A percentile compares a stretch with the other conserved stretches of the same genome.
Evolutionary conservation across 2,797 vertebrate species (phyloP).

Genomic region (Erethizon dorsatum): DNA sequence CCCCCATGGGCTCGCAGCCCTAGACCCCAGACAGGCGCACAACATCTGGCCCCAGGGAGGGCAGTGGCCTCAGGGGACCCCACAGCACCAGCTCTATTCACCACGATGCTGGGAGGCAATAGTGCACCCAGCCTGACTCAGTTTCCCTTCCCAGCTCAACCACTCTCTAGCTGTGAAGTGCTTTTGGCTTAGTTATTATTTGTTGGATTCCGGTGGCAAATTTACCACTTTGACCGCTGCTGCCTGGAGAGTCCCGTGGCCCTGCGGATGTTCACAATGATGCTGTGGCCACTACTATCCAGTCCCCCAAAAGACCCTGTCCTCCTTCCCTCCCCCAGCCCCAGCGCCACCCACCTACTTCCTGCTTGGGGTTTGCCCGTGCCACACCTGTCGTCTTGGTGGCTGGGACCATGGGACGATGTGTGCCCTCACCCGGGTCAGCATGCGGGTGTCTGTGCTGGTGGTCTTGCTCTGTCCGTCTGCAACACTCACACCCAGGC

Average conservation of each 20-base stretch:
- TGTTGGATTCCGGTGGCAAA: not conserved
- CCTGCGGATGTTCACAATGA: not conserved
- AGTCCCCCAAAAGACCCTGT: not conserved
- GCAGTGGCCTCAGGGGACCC: not conserved
- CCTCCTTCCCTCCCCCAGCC: not conserved
- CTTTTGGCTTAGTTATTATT: not conserved
- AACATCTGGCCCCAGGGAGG: not conserved
- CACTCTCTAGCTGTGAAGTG: not conserved
- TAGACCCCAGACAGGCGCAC: too few relatives aligned
- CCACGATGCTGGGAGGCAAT: not conserved
- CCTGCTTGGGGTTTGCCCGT: too few relatives aligned
- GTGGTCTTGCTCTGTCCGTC: not conserved
- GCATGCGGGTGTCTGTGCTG: too few relatives aligned
- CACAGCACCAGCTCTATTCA: not conserved
- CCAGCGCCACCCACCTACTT: not conserved
- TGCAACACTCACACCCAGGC: not conserved
- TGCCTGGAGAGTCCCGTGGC: accelerated
- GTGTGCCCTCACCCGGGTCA: too few relatives aligned
- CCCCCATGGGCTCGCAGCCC: not conserved
- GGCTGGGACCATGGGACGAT: too few relatives aligned
- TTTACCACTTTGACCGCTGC: not conserved
- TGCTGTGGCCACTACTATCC: accelerated
- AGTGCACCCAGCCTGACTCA: not conserved
- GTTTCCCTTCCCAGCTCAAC: not conserved
- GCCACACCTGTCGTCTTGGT: too few relatives aligned